Base-by-base conservation (phyloP, 2,797 vertebrate genomes). In the Sciurus vulgaris region DNA sequence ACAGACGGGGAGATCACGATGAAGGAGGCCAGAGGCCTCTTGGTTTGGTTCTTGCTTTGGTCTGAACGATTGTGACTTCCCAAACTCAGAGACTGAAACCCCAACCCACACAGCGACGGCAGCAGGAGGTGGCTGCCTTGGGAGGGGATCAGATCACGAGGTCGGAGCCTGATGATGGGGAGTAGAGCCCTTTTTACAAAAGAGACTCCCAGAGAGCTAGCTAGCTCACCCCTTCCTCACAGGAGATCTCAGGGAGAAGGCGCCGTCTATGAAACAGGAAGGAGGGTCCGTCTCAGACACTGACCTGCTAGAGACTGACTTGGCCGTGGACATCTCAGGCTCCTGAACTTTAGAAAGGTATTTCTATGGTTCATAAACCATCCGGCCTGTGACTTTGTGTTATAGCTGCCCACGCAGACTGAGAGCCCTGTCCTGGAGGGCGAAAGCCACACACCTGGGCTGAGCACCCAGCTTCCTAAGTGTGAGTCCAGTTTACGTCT, bases 371-470 rank as follows among this genome's bases (percentile, higher is more conserved):
- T 35, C n/a, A 12, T 30, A 69, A 59, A 56, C 44, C 41, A 56
- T 17, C 24, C 10, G 5, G 18, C 38, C 70, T 49, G 2, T 47
- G 38, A n/a, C 3, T 4, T 33, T 47, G 22, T 84, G 10, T 84
- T 33, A 3, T 0, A n/a, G 61, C 11, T 61, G 10, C 44, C 82
- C n/a, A 72, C 0, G 15, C 0, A 5, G 44, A n/a, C 14, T 26
- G 5, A n/a, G n/a, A 49, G 41, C 38, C 35, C n/a, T 77, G 28
- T 61, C 18, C 0, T 18, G 65, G 26, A 7, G 24, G 18, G 15
- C 24, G 30, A 88, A 70, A 51, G 65, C 24, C 30, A 18, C 12
- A 33, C 1, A 1, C 13, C 11, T 24, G 33, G 10, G 30, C 14
- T 59, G 67, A 22, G 49, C 67, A n/a, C n/a, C 70, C 11, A 56